These are phyloP conservation scores for Gonatopus flavifemur DNA, from an alignment of 1,140 invertebrate genomes.

Conservation along the genomic window DNA sequence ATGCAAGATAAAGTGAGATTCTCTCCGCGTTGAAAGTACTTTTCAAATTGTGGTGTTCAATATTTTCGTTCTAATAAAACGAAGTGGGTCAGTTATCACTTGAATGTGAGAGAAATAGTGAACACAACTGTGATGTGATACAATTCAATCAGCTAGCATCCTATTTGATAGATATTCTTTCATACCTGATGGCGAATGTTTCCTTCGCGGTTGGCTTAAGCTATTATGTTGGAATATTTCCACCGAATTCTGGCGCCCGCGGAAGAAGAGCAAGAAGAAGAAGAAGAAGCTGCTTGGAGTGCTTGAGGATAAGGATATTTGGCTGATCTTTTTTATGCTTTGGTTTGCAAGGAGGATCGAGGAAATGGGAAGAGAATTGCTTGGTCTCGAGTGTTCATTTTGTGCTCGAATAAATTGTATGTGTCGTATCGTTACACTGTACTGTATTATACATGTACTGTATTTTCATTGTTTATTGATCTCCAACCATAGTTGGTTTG, in stretches of 20 bases:
- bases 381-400: slow-evolving; percentile 32
- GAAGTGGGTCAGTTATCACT: no score
- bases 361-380: slow-evolving; percentile 1
- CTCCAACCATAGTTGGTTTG: slow-evolving; percentile 3
- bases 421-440: slow-evolving; percentile 50
- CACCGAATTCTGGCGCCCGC: slow-evolving; percentile 38
- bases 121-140: no score
- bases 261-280: slow-evolving; percentile 33
- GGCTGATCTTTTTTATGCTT: slow-evolving; percentile 16
- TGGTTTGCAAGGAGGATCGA: slow-evolving; percentile 2
- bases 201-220: slow-evolving; percentile 34
- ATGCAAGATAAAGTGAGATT: no score
- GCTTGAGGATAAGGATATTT: slow-evolving; percentile 10
- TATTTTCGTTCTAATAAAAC: no score
- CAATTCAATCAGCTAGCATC: no score
- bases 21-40: no score
- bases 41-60: no score
- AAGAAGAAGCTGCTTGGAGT: slow-evolving; percentile 32
- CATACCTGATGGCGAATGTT: slow-evolving; percentile 47
- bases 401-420: slow-evolving; percentile 45
- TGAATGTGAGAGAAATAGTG: no score
- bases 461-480: slow-evolving; percentile 19
- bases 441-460: slow-evolving; percentile 34
- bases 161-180: no score
- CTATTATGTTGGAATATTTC: slow-evolving; percentile 25